Base-by-base conservation (phyloP, 1,140 invertebrate genomes). In the Aethina tumida region DNA sequence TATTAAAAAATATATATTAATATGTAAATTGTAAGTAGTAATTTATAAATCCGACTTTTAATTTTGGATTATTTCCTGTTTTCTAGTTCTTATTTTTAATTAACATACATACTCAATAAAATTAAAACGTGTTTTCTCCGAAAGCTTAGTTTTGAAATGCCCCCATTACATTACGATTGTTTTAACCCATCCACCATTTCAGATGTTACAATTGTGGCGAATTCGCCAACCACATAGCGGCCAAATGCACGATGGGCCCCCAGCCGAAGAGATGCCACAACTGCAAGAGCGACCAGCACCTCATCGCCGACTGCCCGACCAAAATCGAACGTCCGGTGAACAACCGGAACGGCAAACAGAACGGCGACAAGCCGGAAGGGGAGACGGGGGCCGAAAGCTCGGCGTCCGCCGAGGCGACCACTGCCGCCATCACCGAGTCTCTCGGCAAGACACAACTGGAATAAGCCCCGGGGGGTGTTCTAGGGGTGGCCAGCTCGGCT, bases 151-250 rank as follows among this genome's bases (percentile, higher is more conserved):
- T n/a, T n/a, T n/a, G n/a, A n/a, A n/a, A n/a, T n/a, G n/a, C n/a
- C n/a, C n/a, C n/a, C n/a, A n/a, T n/a, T n/a, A n/a, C 12, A 12
- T 2, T 32, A 14, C 16, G 10, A n/a, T 27, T 9, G 4, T 8
- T 35, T 45, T 8, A 24, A 24, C 12, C 5, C 6, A 30, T 32
- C 13, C 41, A 35, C 40, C 22, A 29, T 64, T 68, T 45, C 60
- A 88, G 87, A 55, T 91, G 86, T 63, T 92, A 90, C 63, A 91
- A 92, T 59, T 91, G 88, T 58, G 88, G 88, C 4, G 85, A 90
- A 60, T 87, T 90, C 59, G 81, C 84, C 17, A 90, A 89, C 63
- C 88, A 92, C 62, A 82, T 91, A 56, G 87, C 88, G 14, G 79
- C 84, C 25, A 88, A 89, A 60, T 92, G 88, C 61, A 75, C 74